Conservation (phyloP, 2,888 invertebrate species). For the Caenorhabditis japonica region DNA sequence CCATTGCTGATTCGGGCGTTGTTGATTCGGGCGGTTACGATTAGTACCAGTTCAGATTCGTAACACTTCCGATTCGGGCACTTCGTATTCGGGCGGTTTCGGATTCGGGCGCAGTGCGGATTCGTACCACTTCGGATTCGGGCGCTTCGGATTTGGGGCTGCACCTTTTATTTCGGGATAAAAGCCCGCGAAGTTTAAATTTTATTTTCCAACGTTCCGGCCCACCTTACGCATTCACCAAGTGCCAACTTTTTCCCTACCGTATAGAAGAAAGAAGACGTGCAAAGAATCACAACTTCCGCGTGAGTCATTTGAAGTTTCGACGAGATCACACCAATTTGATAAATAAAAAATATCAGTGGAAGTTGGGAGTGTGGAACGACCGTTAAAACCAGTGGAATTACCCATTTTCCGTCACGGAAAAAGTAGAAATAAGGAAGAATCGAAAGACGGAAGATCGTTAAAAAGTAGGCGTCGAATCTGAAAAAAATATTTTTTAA, state of each 20-base stretch:
- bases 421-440: slow-evolving; percentile 1
- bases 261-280: slow-evolving; percentile 51
- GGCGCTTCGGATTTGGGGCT: no score
- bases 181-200: no score
- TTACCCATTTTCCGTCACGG: neutral
- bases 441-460: slow-evolving; percentile 1
- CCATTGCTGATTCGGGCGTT: no score
- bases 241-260: slow-evolving; percentile 33
- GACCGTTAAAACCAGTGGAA: slow-evolving; percentile 15
- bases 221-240: no score
- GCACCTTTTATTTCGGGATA: no score
- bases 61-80: no score
- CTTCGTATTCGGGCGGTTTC: no score
- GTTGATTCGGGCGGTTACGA: no score
- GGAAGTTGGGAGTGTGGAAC: slow-evolving; percentile 22
- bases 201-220: no score
- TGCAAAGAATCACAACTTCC: slow-evolving; percentile 13
- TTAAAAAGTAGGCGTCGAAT: slow-evolving; percentile 4
- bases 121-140: no score
- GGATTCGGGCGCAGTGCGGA: no score
- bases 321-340: slow-evolving; percentile 17
- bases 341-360: slow-evolving; percentile 7
- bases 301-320: slow-evolving; percentile 8
- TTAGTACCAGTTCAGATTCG: no score
- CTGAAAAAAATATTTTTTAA: slow-evolving; percentile 11